Percentiles rank a stretch among this genome's conserved stretches.
phyloP scores from a whole-genome alignment of 2,888 invertebrate species.

The Chirona hameri region DNA sequence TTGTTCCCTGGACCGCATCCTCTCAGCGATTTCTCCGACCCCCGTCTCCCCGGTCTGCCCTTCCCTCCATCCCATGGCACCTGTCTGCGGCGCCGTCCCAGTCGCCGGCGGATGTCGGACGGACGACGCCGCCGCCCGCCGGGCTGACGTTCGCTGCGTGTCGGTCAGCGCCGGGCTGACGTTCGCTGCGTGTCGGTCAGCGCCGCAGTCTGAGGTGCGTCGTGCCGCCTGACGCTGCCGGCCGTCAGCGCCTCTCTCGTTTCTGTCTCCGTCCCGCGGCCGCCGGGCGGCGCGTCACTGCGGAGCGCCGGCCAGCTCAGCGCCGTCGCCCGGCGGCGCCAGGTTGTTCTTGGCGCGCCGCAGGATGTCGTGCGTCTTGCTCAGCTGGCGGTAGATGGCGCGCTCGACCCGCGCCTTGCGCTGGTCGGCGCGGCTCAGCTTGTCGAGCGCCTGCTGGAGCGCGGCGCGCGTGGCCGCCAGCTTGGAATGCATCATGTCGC shows the following conservation, averaged over 20 bases:
- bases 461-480: slow-evolving; percentile 47
- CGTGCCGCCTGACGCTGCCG: background rate
- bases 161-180: too few species aligned
- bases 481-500: slow-evolving; percentile 35
- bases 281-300: background rate
- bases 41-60: too few species aligned
- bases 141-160: too few species aligned
- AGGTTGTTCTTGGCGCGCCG: slow-evolving; percentile 70
- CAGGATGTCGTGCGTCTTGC: slow-evolving; percentile 72
- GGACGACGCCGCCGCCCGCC: too few species aligned
- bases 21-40: background rate
- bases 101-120: too few species aligned
- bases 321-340: slow-evolving; percentile 41
- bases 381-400: slow-evolving; percentile 74
- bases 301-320: background rate
- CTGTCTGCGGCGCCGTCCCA: too few species aligned
- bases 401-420: slow-evolving; percentile 77
- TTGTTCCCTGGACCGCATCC: background rate
- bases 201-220: too few species aligned
- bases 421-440: slow-evolving; percentile 70
- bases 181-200: too few species aligned
- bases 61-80: too few species aligned
- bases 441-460: slow-evolving; percentile 70
- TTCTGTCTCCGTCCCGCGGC: background rate
- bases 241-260: background rate